A percentile compares a stretch with the other conserved stretches of the same genome.
These are phyloP conservation scores for Steatocranus sp. DNA, from an alignment of 2,797 vertebrate genomes.

Conservation along the genomic window DNA sequence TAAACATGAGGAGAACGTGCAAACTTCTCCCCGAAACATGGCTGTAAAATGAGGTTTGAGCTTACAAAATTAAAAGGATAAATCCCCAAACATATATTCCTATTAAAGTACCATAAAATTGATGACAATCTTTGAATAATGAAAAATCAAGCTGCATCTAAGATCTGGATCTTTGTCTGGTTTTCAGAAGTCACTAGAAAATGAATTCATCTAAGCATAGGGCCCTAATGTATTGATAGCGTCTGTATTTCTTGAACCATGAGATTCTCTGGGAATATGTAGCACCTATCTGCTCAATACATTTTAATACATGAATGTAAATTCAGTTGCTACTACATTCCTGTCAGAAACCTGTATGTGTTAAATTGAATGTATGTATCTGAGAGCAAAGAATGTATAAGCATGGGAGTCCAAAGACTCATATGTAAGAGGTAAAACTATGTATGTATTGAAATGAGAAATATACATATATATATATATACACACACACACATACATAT, in stretches of 20 bases:
- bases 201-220: neutral
- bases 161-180: neutral
- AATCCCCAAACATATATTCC: neutral
- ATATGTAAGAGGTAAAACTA: neutral
- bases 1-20: rapidly evolving
- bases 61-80: neutral
- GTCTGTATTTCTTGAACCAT: neutral
- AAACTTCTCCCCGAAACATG: neutral
- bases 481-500: neutral
- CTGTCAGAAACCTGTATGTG: neutral
- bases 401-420: neutral
- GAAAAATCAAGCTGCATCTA: neutral
- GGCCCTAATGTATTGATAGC: neutral
- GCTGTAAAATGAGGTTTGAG: neutral
- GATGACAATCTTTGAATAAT: neutral
- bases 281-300: neutral
- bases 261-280: neutral
- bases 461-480: neutral
- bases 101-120: neutral
- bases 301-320: neutral
- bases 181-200: neutral
- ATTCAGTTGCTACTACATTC: neutral
- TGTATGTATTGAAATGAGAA: neutral
- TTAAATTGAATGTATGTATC: neutral
- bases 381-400: neutral